A percentile compares a stretch with the other conserved stretches of the same genome.
Evolutionary conservation across 1,140 invertebrate genomes (phyloP).

Genomic region (Holcopasites calliopsidis): DNA sequence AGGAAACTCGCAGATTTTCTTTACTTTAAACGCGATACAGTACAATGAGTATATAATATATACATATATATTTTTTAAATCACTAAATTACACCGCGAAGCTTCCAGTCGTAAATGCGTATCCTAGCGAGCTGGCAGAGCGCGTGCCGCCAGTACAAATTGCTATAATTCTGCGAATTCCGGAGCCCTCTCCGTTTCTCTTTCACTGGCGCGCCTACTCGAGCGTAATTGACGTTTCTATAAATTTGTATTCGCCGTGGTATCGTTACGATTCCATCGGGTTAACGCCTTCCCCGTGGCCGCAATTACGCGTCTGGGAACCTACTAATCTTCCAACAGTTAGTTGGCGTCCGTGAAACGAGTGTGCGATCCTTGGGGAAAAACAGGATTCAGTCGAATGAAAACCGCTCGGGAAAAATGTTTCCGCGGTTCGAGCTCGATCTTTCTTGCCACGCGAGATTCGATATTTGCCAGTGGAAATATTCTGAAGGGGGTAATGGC

Average conservation of each 20-base stretch:
- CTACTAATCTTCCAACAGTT: conserved; percentile 22
- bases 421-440: no score
- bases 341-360: conserved; percentile 2
- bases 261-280: conserved; percentile 21
- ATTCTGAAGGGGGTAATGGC: no score
- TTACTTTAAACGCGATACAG: no score
- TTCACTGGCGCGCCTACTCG: background rate
- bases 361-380: background rate
- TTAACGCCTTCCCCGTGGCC: conserved; percentile 13
- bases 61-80: no score
- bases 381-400: background rate
- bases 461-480: no score
- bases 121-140: background rate
- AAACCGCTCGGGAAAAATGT: no score
- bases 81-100: no score
- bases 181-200: background rate
- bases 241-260: conserved; percentile 9
- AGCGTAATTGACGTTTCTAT: conserved; percentile 32
- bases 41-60: no score
- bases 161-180: conserved; percentile 33
- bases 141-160: conserved; percentile 7
- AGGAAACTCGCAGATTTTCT: no score
- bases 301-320: conserved; percentile 19
- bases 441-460: no score
- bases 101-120: background rate